Evolutionary conservation across 2,888 invertebrate species (phyloP), one percentile per base, ranked within the genome.

Genomic region (Macrosoma leucophasiata): DNA sequence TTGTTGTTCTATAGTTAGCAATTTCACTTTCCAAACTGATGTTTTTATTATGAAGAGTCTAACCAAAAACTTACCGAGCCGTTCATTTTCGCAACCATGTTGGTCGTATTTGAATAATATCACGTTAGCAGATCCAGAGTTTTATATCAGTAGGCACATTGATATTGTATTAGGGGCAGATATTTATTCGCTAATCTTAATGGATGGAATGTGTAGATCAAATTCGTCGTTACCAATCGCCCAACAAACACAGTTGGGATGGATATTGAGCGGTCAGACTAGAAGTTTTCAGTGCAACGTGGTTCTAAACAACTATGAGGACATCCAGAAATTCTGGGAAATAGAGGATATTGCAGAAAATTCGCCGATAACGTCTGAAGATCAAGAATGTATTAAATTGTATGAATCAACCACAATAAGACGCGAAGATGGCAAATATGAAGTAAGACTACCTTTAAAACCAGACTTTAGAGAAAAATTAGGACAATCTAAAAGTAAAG

Each of bases 211-310:
- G 13, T 12, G 22, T 12, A 22, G 22, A 22, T 22, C 12, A 1
- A 29, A 37, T 4, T n/a, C 19, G 4, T 19, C 30, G 3, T 26
- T 36, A 20, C 46, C 46, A 3, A 37, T 39, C 2, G 45, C 45
- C 4, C 48, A 50, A 26, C 48, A 50, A 36, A 46, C 50, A 10
- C 38, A 31, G 7, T 30, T 48, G n/a, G 46, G 49, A 2, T 50
- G 46, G 43, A 37, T 47, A 18, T 32, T 46, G 13, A 38, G 43
- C 20, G 46, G 47, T 1, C 32, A 32, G n/a, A 24, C 26, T 1
- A 29, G 24, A 14, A 27, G 36, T 7, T 25, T 29, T 8, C 27
- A 39, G 3, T 39, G 39, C 13, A 39, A 39, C 15, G 26, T 39
- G 1, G 29, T 29, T 6, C n/a, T 35, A 10, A 18, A 34, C 13